A percentile compares a stretch with the other conserved stretches of the same genome.
Evolutionary conservation across 2,888 invertebrate species (phyloP).

Genomic region (Sceliomorpha sp.): DNA sequence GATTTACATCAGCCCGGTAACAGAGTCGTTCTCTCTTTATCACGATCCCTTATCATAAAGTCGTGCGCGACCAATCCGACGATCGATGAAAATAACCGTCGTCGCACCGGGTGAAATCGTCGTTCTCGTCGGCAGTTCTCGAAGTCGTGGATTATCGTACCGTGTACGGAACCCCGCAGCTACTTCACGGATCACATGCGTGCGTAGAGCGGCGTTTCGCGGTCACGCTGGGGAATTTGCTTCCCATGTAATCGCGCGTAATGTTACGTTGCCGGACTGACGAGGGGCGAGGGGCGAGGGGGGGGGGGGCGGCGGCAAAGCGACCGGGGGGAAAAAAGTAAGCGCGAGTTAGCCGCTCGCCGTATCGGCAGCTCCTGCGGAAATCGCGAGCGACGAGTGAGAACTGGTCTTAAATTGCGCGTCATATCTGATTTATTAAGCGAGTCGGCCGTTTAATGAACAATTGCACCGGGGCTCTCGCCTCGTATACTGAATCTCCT

Average conservation of each 20-base stretch:
- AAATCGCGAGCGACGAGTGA: slow-evolving; percentile 57
- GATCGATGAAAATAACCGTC: slow-evolving; percentile 30
- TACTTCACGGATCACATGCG: slow-evolving; percentile 22
- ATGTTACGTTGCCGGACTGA: slow-evolving; percentile 68
- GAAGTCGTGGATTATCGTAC: slow-evolving; percentile 10
- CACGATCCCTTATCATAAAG: slow-evolving; percentile 22
- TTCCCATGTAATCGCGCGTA: slow-evolving; percentile 73
- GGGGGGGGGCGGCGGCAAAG: slow-evolving; percentile 56
- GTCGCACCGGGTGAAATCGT: slow-evolving; percentile 6
- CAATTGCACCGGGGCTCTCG: slow-evolving; percentile 28
- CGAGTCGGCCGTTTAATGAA: slow-evolving; percentile 52
- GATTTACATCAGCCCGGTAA: too few relatives aligned
- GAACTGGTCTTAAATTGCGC: slow-evolving; percentile 65
- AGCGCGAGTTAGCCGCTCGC: slow-evolving; percentile 59
- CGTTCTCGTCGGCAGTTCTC: background rate
- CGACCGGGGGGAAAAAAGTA: slow-evolving; percentile 49
- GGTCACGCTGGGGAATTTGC: slow-evolving; percentile 47
- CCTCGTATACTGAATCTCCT: slow-evolving; percentile 7
- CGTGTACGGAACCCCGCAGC: slow-evolving; percentile 11
- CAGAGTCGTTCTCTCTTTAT: slow-evolving; percentile 22
- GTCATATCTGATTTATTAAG: slow-evolving; percentile 61
- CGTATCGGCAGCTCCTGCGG: slow-evolving; percentile 66
- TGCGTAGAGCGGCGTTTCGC: slow-evolving; percentile 23
- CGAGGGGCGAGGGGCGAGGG: slow-evolving; percentile 20
- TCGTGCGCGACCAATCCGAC: slow-evolving; percentile 41